A percentile compares a stretch with the other conserved stretches of the same genome.
Conservation (phyloP, 2,797 vertebrate species). For the Poeciliopsis infans region DNA sequence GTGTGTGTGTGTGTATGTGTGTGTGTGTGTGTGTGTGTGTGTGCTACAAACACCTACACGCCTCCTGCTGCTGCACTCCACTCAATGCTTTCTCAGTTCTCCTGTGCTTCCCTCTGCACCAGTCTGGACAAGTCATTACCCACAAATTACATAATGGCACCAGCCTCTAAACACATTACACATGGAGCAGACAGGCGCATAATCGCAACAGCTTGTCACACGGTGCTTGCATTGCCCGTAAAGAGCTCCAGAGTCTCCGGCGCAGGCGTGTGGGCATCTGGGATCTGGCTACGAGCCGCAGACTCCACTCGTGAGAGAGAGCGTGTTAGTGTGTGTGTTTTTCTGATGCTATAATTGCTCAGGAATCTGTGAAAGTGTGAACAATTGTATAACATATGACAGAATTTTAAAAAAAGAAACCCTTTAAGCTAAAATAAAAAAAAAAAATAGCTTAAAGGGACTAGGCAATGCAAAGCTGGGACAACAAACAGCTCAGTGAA, state of each 20-base stretch:
- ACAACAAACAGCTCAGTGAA: neutral
- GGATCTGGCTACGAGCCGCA: slow-evolving; percentile 30
- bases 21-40: slow-evolving; percentile 1
- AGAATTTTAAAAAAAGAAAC: neutral
- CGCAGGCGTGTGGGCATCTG: slow-evolving; percentile 15
- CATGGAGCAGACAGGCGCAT: slow-evolving; percentile 39
- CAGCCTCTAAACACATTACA: slow-evolving; percentile 47
- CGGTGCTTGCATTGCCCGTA: slow-evolving; percentile 20
- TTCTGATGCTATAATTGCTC: neutral
- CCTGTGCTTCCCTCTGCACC: slow-evolving; percentile 9
- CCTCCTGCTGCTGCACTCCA: slow-evolving; percentile 6
- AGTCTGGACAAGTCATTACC: slow-evolving; percentile 66
- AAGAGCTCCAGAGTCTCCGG: slow-evolving; percentile 35
- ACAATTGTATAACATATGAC: neutral
- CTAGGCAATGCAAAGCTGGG: neutral
- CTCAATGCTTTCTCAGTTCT: neutral
- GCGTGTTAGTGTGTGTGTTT: neutral
- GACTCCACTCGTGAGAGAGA: slow-evolving; percentile 3
- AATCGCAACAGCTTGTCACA: slow-evolving; percentile 64
- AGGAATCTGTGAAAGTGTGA: neutral
- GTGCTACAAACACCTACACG: slow-evolving; percentile 27
- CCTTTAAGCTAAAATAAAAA: too few relatives aligned
- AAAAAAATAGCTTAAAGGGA: neutral
- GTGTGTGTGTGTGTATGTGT: neutral
- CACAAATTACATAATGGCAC: slow-evolving; percentile 59